These are phyloP conservation scores for Acipenser ruthenus DNA, from an alignment of 2,797 vertebrate genomes.

Conservation along the genomic window DNA sequence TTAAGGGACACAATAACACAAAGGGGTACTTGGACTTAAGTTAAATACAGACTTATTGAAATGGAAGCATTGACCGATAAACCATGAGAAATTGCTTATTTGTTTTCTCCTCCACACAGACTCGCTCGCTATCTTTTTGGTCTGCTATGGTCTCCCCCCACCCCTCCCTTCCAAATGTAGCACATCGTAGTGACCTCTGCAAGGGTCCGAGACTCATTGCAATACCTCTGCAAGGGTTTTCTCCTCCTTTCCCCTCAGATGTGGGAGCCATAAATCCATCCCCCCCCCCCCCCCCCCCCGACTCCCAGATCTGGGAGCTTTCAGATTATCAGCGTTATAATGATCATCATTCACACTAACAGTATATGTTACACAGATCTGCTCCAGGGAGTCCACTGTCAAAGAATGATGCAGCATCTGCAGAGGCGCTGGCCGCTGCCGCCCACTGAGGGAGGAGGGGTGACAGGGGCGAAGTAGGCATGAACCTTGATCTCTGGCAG, in stretches of 20 bases:
- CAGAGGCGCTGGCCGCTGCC: slow-evolving; percentile 78
- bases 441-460: slow-evolving; percentile 77
- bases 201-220: too few relatives aligned
- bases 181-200: too few relatives aligned
- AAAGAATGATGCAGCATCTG: slow-evolving; percentile 84
- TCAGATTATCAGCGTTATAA: slow-evolving; percentile 15
- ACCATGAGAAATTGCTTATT: slow-evolving; percentile 6
- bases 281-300: slow-evolving; percentile 14
- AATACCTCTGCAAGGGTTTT: too few relatives aligned
- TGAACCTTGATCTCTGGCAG: slow-evolving; percentile 87
- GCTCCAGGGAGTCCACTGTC: slow-evolving; percentile 60
- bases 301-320: slow-evolving; percentile 12
- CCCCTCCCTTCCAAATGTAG: too few relatives aligned
- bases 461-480: slow-evolving; percentile 86
- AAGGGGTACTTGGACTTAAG: slow-evolving; percentile 9
- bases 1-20: slow-evolving; percentile 13
- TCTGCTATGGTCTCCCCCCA: too few relatives aligned
- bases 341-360: slow-evolving; percentile 45
- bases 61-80: slow-evolving; percentile 12
- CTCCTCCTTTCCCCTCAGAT: too few relatives aligned
- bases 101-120: neutral
- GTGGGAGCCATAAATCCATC: neutral
- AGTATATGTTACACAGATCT: slow-evolving; percentile 61
- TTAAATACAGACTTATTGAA: neutral
- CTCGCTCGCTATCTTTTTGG: neutral